A percentile compares a stretch with the other conserved stretches of the same genome.
Evolutionary conservation across 2,113 vertebrate genomes (phyloP).

Genomic region (Coptodon rendalli): DNA sequence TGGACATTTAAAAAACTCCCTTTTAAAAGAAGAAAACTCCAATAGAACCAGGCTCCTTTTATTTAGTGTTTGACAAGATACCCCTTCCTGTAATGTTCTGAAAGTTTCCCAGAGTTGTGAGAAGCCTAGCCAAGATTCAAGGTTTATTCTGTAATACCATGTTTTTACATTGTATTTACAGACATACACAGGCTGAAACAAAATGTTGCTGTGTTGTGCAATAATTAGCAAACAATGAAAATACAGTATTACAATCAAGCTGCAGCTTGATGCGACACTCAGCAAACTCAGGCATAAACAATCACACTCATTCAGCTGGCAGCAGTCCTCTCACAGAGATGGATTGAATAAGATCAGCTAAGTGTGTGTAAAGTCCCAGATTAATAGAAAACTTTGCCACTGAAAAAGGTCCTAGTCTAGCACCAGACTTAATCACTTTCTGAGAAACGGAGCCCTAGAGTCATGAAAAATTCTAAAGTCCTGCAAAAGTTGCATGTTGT

Average conservation of each 20-base stretch:
- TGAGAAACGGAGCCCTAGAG: background rate
- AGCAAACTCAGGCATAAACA: background rate
- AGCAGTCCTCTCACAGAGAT: background rate
- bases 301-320: background rate
- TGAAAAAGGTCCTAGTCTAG: background rate
- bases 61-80: background rate
- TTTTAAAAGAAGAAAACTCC: background rate
- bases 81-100: background rate
- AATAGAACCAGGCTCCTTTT: accelerated
- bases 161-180: background rate
- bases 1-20: background rate
- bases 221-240: background rate
- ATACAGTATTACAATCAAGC: background rate
- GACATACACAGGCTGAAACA: accelerated
- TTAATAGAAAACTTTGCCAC: background rate
- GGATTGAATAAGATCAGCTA: background rate
- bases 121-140: background rate
- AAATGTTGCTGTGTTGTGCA: background rate
- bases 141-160: background rate
- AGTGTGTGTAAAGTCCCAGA: background rate
- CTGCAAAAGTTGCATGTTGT: background rate
- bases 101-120: background rate
- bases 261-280: background rate
- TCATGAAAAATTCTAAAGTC: background rate
- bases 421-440: background rate